Percentiles rank a stretch among this genome's conserved stretches.
Conservation (phyloP, 2,113 vertebrate genomes). For the Crypturellus undulatus region DNA sequence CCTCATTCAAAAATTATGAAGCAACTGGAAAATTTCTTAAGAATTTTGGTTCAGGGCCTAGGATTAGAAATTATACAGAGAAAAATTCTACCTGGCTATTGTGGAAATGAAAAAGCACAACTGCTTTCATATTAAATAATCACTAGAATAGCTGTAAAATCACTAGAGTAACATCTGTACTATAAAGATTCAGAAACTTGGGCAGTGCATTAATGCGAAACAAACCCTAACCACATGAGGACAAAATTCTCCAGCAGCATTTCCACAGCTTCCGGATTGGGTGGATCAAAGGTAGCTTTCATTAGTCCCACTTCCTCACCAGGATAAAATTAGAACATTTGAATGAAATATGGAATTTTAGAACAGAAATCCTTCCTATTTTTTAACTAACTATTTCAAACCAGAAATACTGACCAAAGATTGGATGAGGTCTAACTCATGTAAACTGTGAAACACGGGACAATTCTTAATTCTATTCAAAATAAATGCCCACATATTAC, state of each 20-base stretch:
- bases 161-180: constrained; percentile 15
- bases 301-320: constrained; percentile 56
- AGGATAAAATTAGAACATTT: constrained; percentile 48
- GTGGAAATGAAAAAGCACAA: neutral
- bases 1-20: neutral
- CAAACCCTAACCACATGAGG: constrained; percentile 21
- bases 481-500: neutral
- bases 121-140: neutral
- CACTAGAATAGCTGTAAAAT: constrained; percentile 20
- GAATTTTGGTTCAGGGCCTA: neutral
- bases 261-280: constrained; percentile 57
- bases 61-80: neutral
- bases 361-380: constrained; percentile 15
- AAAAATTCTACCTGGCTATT: neutral
- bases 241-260: constrained; percentile 51
- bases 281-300: constrained; percentile 62
- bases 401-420: neutral
- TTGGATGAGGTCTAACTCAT: neutral
- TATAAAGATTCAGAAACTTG: neutral
- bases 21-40: neutral
- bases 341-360: constrained; percentile 39
- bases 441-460: neutral
- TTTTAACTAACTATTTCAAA: neutral
- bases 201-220: neutral
- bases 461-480: neutral